Conservation (phyloP, 2,797 vertebrate species). For the Champsocephalus gunnari region DNA sequence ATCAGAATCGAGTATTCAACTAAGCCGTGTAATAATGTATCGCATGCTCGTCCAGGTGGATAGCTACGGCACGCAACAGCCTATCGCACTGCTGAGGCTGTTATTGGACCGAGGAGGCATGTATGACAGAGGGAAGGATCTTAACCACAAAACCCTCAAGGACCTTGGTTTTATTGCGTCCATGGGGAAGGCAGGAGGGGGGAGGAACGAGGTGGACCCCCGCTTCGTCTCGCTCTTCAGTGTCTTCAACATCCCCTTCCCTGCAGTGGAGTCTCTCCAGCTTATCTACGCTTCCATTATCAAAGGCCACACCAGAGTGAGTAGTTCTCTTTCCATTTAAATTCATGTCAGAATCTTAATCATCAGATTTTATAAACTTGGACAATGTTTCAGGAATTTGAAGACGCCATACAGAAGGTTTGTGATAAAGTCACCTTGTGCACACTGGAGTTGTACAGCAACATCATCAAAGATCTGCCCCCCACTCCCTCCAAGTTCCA, state of each 20-base stretch:
- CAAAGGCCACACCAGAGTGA: slow-evolving; percentile 92
- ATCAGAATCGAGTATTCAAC: too few species aligned
- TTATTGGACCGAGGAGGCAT: slow-evolving; percentile 92
- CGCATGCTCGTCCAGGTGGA: slow-evolving; percentile 87
- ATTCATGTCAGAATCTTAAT: slow-evolving; percentile 17
- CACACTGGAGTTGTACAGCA: slow-evolving; percentile 91
- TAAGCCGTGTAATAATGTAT: not conserved
- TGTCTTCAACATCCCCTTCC: slow-evolving; percentile 93
- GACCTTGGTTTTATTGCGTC: slow-evolving; percentile 94
- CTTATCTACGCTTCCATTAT: slow-evolving; percentile 94
- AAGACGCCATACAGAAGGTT: slow-evolving; percentile 82
- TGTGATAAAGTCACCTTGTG: slow-evolving; percentile 89
- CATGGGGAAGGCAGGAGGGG: slow-evolving; percentile 97
- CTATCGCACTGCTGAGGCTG: slow-evolving; percentile 94
- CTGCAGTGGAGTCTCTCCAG: slow-evolving; percentile 88
- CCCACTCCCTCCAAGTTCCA: slow-evolving; percentile 98
- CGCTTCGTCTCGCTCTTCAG: slow-evolving; percentile 94
- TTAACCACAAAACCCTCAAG: slow-evolving; percentile 92
- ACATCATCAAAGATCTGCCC: slow-evolving; percentile 89
- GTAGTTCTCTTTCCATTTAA: slow-evolving; percentile 14
- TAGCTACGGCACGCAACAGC: slow-evolving; percentile 96
- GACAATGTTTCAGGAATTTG: slow-evolving; percentile 85
- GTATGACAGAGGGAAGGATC: slow-evolving; percentile 94
- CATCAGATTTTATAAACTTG: not conserved
- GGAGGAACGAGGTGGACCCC: slow-evolving; percentile 94